These are phyloP conservation scores for Caenorhabditis remanei DNA, from an alignment of 1,140 invertebrate genomes.

Conservation along the genomic window DNA sequence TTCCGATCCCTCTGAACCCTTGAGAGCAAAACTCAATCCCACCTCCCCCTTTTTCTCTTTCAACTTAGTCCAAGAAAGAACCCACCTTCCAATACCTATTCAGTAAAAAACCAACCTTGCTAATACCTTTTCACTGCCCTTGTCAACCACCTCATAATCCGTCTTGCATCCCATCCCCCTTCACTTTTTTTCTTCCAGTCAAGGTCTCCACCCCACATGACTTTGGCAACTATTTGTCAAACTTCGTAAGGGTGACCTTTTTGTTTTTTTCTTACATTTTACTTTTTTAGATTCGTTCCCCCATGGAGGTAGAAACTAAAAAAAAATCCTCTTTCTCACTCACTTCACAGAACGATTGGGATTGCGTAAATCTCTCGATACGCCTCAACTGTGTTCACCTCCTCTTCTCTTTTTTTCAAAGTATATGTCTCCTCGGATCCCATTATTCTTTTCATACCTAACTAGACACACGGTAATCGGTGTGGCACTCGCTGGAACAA, in stretches of 20 bases:
- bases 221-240: slow-evolving; percentile 42
- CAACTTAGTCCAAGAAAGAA: neutral
- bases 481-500: neutral
- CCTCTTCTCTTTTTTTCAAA: neutral
- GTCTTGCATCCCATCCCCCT: neutral
- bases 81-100: neutral
- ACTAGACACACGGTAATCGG: slow-evolving; percentile 37
- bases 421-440: neutral
- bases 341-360: neutral
- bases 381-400: slow-evolving; percentile 50
- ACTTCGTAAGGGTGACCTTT: slow-evolving; percentile 25
- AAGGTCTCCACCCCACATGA: slow-evolving; percentile 45
- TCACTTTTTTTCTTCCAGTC: slow-evolving; percentile 26
- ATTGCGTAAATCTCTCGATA: slow-evolving; percentile 49
- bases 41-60: too few relatives aligned
- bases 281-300: neutral
- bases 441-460: neutral
- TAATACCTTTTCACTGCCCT: slow-evolving; percentile 38
- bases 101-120: neutral
- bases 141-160: slow-evolving; percentile 20
- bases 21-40: too few relatives aligned
- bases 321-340: neutral
- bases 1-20: too few relatives aligned
- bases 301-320: neutral
- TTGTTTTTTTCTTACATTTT: slow-evolving; percentile 27